phyloP scores from a whole-genome alignment of 2,113 vertebrate species.

The Centropristis striata region DNA sequence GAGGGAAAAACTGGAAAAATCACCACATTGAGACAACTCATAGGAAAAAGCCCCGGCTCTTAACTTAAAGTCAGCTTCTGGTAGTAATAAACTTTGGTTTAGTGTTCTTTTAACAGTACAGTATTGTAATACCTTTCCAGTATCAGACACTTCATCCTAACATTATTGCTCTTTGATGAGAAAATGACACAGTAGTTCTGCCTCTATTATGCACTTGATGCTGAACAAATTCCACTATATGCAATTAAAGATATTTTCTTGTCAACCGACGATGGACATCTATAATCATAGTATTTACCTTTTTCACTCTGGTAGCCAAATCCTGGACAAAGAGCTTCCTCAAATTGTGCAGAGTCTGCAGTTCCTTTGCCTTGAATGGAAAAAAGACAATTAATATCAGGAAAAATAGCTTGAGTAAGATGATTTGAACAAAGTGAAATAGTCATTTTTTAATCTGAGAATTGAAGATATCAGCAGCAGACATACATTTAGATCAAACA shows the following conservation, averaged over 20 bases:
- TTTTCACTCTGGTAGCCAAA: conserved; percentile 97
- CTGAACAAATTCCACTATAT: too few relatives aligned
- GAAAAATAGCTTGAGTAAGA: neutral
- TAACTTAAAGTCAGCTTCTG: too few relatives aligned
- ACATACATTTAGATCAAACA: neutral
- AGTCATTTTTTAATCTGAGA: neutral
- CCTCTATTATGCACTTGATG: neutral
- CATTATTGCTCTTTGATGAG: too few relatives aligned
- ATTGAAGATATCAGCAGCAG: neutral
- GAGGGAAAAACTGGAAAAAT: too few relatives aligned
- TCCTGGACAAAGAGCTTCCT: conserved; percentile 98
- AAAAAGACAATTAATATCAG: neutral
- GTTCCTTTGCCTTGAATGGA: conserved; percentile 92
- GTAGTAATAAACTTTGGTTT: too few relatives aligned
- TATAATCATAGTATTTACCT: conserved; percentile 82
- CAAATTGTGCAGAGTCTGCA: conserved; percentile 97
- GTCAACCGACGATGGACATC: neutral
- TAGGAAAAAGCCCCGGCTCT: too few relatives aligned
- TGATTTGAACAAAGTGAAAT: neutral
- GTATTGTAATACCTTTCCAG: too few relatives aligned
- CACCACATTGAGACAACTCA: too few relatives aligned
- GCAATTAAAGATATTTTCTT: neutral
- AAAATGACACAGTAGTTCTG: too few relatives aligned
- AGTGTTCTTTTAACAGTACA: too few relatives aligned
- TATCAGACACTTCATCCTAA: too few relatives aligned